Evolutionary conservation across 2,113 vertebrate species (phyloP).

Genomic region (Actinemys pallida): DNA sequence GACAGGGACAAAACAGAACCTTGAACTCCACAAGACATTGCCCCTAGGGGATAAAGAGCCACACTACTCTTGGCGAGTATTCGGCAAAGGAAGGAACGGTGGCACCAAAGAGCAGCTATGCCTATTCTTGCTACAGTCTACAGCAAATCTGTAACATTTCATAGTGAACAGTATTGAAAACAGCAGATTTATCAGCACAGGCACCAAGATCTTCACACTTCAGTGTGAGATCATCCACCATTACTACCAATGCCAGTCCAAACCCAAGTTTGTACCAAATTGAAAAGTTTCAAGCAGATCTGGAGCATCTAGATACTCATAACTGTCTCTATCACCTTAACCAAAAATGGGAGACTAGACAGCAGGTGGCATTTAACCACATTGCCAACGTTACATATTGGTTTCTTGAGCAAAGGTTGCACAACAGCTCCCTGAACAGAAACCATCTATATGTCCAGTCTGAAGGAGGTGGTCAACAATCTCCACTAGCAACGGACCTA

Average conservation of each 20-base stretch:
- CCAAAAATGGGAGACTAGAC: not conserved
- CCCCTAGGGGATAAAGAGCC: not conserved
- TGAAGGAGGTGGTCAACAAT: not conserved
- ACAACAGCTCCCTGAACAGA: not conserved
- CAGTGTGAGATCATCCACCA: not conserved
- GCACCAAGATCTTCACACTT: not conserved
- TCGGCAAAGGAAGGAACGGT: not conserved
- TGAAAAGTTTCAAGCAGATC: not conserved
- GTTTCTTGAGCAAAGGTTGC: not conserved
- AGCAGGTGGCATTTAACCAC: too few species aligned
- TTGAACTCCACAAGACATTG: not conserved
- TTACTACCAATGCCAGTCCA: not conserved
- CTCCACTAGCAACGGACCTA: too few species aligned
- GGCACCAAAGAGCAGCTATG: not conserved
- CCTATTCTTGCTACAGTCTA: not conserved
- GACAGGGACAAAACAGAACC: not conserved
- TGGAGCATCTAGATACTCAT: not conserved
- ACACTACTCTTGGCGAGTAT: not conserved
- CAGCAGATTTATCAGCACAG: not conserved
- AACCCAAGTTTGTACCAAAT: not conserved
- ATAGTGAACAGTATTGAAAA: not conserved
- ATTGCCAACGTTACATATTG: not conserved
- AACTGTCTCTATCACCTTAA: not conserved
- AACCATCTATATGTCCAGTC: not conserved
- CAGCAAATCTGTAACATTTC: not conserved